A percentile compares a stretch with the other conserved stretches of the same genome.
Conservation (phyloP, 2,888 invertebrate genomes). For the Conops quadrifasciatus region DNA sequence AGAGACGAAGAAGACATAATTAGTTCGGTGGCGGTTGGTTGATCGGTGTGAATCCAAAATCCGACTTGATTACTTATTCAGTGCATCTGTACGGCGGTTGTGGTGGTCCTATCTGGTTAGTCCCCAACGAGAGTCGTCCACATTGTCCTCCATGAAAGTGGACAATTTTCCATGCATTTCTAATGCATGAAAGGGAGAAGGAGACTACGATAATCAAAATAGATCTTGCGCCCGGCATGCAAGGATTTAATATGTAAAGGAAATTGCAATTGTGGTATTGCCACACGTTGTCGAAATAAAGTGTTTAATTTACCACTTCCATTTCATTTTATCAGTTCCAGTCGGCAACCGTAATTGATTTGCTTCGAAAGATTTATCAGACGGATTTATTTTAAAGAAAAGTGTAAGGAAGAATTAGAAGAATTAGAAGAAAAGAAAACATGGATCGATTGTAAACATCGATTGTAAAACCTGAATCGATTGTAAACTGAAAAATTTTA, state of each 20-base stretch:
- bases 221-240: conserved; percentile 8
- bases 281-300: conserved; percentile 9
- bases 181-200: conserved; percentile 11
- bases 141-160: not conserved
- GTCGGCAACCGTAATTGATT: too few relatives aligned
- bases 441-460: not conserved
- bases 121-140: not conserved
- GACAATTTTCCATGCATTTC: conserved; percentile 13
- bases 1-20: conserved; percentile 21
- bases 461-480: too few relatives aligned
- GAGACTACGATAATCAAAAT: conserved; percentile 29
- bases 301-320: conserved; percentile 28
- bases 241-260: conserved; percentile 22
- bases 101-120: not conserved
- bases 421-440: not conserved
- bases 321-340: not conserved
- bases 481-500: too few relatives aligned
- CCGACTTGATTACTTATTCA: conserved; percentile 31
- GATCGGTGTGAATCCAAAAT: conserved; percentile 28
- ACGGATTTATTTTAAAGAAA: not conserved
- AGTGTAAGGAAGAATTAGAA: not conserved
- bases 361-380: not conserved
- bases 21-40: conserved; percentile 23
- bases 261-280: conserved; percentile 9
- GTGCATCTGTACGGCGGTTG: not conserved